Evolutionary conservation across 2,888 invertebrate genomes (phyloP).

Genomic region (Agrotis segetum): DNA sequence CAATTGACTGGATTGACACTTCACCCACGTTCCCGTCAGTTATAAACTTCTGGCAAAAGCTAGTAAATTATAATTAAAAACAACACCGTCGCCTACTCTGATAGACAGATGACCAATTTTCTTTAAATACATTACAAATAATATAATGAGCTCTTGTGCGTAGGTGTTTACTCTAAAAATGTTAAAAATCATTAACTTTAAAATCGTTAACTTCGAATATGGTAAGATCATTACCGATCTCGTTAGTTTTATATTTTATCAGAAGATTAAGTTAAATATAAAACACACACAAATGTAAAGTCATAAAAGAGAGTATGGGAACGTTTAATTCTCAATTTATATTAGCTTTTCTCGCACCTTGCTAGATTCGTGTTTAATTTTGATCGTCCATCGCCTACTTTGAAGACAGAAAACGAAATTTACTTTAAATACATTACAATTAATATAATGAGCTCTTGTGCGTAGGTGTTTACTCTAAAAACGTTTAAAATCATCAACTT

Average conservation of each 20-base stretch:
- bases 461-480: constrained; percentile 11
- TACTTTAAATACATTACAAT: neutral
- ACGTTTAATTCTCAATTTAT: too few species aligned
- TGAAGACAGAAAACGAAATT: neutral
- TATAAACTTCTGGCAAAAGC: too few species aligned
- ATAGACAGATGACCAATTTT: neutral
- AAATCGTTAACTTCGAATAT: constrained; percentile 1
- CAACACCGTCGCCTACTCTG: too few species aligned
- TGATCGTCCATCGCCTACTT: too few species aligned
- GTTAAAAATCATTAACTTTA: neutral
- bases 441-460: constrained; percentile 13
- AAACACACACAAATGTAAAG: too few species aligned
- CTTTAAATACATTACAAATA: neutral
- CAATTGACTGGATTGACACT: too few species aligned
- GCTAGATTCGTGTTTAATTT: neutral
- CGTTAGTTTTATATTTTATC: constrained; percentile 2
- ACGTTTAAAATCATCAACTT: neutral
- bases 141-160: constrained; percentile 10
- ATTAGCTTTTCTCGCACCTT: neutral
- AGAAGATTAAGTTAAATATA: neutral
- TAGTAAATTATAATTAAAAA: neutral
- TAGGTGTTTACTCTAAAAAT: constrained; percentile 14
- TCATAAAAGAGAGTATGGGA: too few species aligned
- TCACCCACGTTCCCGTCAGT: too few species aligned
- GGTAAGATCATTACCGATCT: neutral